A percentile compares a stretch with the other conserved stretches of the same genome.
Conservation (phyloP, 2,888 invertebrate species). For the Tolmerus cingulatus region DNA sequence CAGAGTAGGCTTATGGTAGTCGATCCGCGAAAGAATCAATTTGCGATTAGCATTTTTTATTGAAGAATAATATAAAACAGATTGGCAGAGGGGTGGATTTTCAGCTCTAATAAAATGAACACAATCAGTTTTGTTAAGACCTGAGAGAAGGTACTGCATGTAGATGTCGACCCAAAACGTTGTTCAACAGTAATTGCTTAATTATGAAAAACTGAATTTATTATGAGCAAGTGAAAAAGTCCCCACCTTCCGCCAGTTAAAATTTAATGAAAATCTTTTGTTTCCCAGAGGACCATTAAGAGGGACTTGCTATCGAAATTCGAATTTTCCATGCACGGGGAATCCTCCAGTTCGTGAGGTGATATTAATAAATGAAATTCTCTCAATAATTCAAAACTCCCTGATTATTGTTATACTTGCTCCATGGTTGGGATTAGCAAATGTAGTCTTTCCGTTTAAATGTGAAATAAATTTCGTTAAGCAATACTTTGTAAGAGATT, state of each 20-base stretch:
- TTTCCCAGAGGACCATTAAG: constrained; percentile 35
- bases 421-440: not conserved
- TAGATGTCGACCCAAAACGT: not conserved
- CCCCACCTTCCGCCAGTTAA: constrained; percentile 32
- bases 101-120: not conserved
- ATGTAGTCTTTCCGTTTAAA: not conserved
- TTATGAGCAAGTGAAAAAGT: constrained; percentile 32
- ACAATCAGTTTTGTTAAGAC: not conserved
- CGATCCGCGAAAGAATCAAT: constrained; percentile 36
- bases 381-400: not conserved
- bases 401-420: not conserved
- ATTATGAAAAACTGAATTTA: constrained; percentile 44
- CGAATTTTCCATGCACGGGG: not conserved
- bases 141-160: not conserved
- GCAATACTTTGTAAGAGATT: not conserved
- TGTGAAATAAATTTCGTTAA: not conserved
- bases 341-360: not conserved
- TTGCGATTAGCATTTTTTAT: constrained; percentile 48
- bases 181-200: constrained; percentile 12
- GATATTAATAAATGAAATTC: not conserved
- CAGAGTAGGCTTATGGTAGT: constrained; percentile 23
- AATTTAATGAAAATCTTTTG: constrained; percentile 38
- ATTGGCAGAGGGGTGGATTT: constrained; percentile 40
- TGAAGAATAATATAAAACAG: constrained; percentile 47
- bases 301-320: not conserved